Evolutionary conservation across 2,113 vertebrate genomes (phyloP), one percentile per base, ranked within the genome.

Genomic region (Struthio camelus): DNA sequence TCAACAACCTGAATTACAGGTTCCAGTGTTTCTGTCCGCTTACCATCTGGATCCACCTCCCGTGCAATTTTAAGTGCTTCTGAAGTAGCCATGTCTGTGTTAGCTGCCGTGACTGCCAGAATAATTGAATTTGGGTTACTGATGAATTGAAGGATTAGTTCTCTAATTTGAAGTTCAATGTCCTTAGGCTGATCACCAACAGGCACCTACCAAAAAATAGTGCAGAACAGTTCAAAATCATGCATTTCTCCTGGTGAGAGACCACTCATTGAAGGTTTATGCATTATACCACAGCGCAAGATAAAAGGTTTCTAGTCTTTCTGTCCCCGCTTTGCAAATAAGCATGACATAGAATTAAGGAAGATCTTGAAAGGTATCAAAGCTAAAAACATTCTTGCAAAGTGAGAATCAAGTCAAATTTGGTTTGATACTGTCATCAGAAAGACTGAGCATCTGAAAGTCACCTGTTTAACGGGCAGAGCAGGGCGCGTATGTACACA

Each of bases 21-120:
- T 86, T 28, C 19, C 22, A 76, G 19, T 14, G 67, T 38, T 36
- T 20, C 38, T 64, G 90, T 20, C 51, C 56, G 67, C 98, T 98
- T 96, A 99, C 99, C 99, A 94, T 99, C 99, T 61, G 99, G 98
- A 97, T 99, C 99, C 40, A 99, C 99, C 91, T 99, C 99, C 5
- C 99, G 98, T 25, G 99, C 99, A 87, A 99, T 99, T 97, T 99
- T 99, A 34, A 99, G 98, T 4, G 99, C 99, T 97, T 99, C 99
- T 6, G 99, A 99, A 15, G 99, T 99, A 11, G 99, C 99, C 99
- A 99, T 99, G 96, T 99, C 99, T 44, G 99, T 99, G 95, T 99
- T 99, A 79, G 99, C 99, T 69, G 99, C 99, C 8, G 99, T 99
- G 90, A 99, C 99, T 32, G 99, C 99, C 59, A 99, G 97, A 96